A percentile compares a stretch with the other conserved stretches of the same genome.
These are phyloP conservation scores for Carassius gibelio DNA, from an alignment of 2,113 vertebrate genomes.

Conservation along the genomic window DNA sequence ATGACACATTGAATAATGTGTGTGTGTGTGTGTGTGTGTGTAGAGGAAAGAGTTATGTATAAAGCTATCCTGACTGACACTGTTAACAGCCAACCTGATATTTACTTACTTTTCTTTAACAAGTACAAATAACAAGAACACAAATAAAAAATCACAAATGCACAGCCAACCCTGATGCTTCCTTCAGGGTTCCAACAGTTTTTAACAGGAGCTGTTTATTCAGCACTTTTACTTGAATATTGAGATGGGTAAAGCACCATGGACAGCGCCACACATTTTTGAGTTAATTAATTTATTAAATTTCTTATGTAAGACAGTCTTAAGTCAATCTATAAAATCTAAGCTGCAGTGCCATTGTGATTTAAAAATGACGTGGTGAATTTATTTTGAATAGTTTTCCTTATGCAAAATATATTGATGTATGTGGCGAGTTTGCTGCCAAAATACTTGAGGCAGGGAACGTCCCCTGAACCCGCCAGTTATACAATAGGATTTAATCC, in stretches of 20 bases:
- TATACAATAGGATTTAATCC: background rate
- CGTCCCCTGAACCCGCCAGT: background rate
- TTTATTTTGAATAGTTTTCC: background rate
- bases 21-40: conserved; percentile 24
- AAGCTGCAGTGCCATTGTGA: background rate
- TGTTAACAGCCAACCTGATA: background rate
- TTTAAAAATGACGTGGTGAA: background rate
- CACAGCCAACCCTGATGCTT: background rate
- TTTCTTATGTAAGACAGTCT: background rate
- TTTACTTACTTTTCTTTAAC: background rate
- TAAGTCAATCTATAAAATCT: background rate
- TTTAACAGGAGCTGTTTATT: background rate
- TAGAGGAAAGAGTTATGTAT: background rate
- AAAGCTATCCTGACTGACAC: background rate
- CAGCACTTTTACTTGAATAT: background rate
- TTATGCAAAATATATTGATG: background rate
- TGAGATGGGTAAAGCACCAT: conserved; percentile 32
- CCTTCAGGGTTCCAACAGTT: background rate
- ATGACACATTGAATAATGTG: conserved; percentile 58
- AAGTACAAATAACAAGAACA: background rate
- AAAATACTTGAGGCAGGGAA: background rate
- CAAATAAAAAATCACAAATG: background rate
- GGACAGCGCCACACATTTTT: conserved; percentile 11
- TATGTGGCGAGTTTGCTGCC: no score
- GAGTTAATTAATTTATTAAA: background rate